Conservation (phyloP, 2,113 vertebrate species). For the Agapornis roseicollis region DNA sequence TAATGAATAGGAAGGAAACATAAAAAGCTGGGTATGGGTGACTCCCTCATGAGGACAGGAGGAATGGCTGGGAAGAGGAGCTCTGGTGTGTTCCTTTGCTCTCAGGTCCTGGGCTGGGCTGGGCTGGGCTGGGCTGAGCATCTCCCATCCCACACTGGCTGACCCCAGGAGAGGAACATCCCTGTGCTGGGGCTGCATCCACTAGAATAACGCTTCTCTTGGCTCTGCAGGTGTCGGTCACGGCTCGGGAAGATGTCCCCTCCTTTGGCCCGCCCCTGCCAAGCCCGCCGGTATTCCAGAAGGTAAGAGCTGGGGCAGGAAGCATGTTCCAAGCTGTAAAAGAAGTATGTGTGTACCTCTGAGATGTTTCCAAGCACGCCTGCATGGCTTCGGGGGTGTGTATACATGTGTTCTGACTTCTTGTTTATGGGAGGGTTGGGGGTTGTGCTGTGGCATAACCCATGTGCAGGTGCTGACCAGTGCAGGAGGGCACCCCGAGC, state of each 20-base stretch:
- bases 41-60: background rate
- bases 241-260: constrained; percentile 91
- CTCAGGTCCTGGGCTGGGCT: background rate
- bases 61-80: background rate
- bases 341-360: rapidly evolving
- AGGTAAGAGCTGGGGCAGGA: constrained; percentile 70
- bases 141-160: rapidly evolving
- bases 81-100: background rate
- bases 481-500: background rate
- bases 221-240: constrained; percentile 86
- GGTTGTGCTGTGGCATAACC: background rate
- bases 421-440: background rate
- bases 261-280: constrained; percentile 88
- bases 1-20: background rate
- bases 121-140: background rate
- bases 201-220: rapidly evolving
- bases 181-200: background rate
- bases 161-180: too few species aligned
- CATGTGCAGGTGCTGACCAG: background rate
- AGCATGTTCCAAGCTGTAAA: too few species aligned
- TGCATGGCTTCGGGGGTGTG: background rate
- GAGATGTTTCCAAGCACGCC: background rate
- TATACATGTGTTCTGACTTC: background rate
- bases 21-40: too few species aligned
- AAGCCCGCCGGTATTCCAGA: constrained; percentile 85